These are phyloP conservation scores for Tolmerus cingulatus DNA, from an alignment of 2,888 invertebrate genomes.

Conservation along the genomic window DNA sequence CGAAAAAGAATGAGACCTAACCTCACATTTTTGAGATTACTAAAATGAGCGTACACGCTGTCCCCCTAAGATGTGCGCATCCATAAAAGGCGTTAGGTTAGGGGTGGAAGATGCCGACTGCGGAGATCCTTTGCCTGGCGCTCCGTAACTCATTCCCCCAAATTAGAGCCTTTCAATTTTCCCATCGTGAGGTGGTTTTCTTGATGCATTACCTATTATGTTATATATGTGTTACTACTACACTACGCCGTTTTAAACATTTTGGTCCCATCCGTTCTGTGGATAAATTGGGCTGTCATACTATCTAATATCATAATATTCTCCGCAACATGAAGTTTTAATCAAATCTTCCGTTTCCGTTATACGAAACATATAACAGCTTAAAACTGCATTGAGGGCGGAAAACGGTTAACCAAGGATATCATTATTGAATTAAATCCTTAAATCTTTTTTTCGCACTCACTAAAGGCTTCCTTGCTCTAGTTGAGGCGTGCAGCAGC, in stretches of 20 bases:
- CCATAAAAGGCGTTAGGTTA: neutral
- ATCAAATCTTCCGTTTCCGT: neutral
- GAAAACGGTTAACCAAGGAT: neutral
- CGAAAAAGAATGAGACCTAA: neutral
- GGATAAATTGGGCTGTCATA: no score
- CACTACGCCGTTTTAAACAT: neutral
- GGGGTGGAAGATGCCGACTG: neutral
- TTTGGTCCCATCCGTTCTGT: neutral
- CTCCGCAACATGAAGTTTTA: neutral
- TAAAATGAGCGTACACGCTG: neutral
- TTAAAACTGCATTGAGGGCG: neutral
- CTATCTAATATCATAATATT: neutral
- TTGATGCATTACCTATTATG: neutral
- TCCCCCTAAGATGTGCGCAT: neutral
- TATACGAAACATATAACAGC: no score
- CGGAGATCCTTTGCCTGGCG: neutral
- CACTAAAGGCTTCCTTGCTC: neutral
- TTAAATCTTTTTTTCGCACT: neutral
- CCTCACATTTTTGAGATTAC: neutral
- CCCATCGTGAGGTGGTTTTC: neutral
- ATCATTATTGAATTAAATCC: neutral
- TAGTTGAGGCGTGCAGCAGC: neutral
- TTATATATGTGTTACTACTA: neutral
- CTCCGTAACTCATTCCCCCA: slow-evolving; percentile 27
- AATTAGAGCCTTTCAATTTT: slow-evolving; percentile 15